Evolutionary conservation across 2,888 invertebrate genomes (phyloP).

Genomic region (Peribatodes rhomboidaria): DNA sequence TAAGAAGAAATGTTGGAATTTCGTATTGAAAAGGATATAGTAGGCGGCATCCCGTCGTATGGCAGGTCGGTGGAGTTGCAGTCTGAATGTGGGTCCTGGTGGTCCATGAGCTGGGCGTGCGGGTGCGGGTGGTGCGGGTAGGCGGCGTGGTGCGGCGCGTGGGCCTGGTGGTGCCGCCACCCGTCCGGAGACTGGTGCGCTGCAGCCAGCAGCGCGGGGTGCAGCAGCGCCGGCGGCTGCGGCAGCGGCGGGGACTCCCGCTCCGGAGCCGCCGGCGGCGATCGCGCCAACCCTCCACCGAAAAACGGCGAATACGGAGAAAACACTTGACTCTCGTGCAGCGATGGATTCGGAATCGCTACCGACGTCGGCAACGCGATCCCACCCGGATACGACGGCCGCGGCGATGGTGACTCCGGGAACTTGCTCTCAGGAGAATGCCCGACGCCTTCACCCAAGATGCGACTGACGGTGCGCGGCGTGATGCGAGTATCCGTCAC

Average conservation of each 20-base stretch:
- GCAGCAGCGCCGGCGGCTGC: conserved; percentile 94
- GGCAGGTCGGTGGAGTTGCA: conserved; percentile 96
- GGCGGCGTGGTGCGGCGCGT: conserved; percentile 91
- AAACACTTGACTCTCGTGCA: conserved; percentile 97
- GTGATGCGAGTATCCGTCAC: conserved; percentile 97
- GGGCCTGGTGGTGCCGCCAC: conserved; percentile 90
- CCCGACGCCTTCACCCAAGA: conserved; percentile 92
- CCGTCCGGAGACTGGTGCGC: conserved; percentile 94
- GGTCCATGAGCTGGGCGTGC: conserved; percentile 87
- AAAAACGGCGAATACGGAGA: conserved; percentile 97
- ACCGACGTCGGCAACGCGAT: conserved; percentile 97
- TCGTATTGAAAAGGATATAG: conserved; percentile 95
- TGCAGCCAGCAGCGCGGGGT: conserved; percentile 94
- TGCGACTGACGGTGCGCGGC: conserved; percentile 95
- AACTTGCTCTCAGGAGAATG: conserved; percentile 88
- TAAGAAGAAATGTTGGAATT: background rate
- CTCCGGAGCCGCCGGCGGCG: conserved; percentile 89
- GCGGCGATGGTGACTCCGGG: conserved; percentile 90
- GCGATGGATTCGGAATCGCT: conserved; percentile 98
- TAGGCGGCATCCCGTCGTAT: conserved; percentile 97
- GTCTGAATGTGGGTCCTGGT: conserved; percentile 94
- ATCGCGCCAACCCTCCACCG: conserved; percentile 86
- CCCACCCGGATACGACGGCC: conserved; percentile 92
- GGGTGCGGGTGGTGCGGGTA: conserved; percentile 90
- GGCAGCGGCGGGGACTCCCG: conserved; percentile 94